Base-by-base conservation (phyloP, 1,140 invertebrate genomes). In the Brachionus rotundiformis region DNA sequence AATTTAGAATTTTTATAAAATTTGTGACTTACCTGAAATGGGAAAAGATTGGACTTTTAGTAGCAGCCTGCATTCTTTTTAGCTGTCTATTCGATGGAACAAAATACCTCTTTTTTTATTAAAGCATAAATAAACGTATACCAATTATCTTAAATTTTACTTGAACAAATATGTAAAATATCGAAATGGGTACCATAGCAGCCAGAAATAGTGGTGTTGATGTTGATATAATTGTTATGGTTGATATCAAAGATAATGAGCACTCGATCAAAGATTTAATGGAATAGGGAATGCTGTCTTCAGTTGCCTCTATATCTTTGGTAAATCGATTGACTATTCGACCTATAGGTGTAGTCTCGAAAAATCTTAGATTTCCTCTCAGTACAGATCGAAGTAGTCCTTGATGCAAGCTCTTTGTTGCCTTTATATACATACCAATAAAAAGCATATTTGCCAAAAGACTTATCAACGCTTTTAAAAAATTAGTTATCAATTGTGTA, bases 1-100 rank as follows among this genome's bases (percentile, higher is more conserved):
- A n/a, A n/a, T n/a, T n/a, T n/a, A n/a, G n/a, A n/a, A n/a, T n/a
- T n/a, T n/a, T n/a, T n/a, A n/a, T n/a, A n/a, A n/a, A n/a, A n/a
- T n/a, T n/a, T n/a, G n/a, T n/a, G n/a, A n/a, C n/a, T n/a, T n/a
- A 73, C 68, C 68, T 93, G 87, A 98, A 98, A 89, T 98, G 96
- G 5, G 95, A 96, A 88, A 97, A 98, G 85, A 99, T 97, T 0
- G 97, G 96, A 10, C 95, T 98, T 68, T 95, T 91, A 13, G 94
- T 95, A 0, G 97, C 92, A 0, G 96, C 98, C 87, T 98, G 95
- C 27, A 99, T 86, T 63, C 97, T 91, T 89, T 97, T 98, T 80
- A 99, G 86, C 86, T 99, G 96, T 29, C 96, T 89, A 1, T 95
- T 98, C 0, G 95, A 94, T 0, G 92, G 90, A 68, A 98, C 94